Base-by-base conservation (phyloP, 2,888 invertebrate genomes). In the Cyclophora albipunctata region DNA sequence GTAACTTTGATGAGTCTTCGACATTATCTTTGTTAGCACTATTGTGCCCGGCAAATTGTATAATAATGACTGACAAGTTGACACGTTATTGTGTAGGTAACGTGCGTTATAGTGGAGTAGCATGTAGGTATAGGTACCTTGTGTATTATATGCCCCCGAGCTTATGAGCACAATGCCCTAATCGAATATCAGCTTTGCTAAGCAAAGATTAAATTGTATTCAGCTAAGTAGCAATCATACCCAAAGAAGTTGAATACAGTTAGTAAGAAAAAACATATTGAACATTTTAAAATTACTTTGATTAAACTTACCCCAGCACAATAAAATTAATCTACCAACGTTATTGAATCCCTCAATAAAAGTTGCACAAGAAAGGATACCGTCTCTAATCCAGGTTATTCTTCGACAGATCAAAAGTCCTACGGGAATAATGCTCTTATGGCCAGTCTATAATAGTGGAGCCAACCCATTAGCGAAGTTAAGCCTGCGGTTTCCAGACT, bases 391-490 rank as follows among this genome's bases (percentile, higher is more conserved):
- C 54, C 63, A 50, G 51, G 50, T 61, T 64, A 68, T 75, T 72
- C 70, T 73, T 69, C 52, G 60, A 62, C 64, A 67, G 69, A 71
- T 70, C 68, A 64, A 58, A 56, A 61, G 57, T 71, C 81, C 67
- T 78, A 35, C 4, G 64, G 62, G 78, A 71, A 57, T 69, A 71
- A 67, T 70, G 72, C 70, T 73, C 71, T 73, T 69, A 70, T 68
- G 67, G 65, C 67, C 67, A 68, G 71, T 67, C 72, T 67, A 69
- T 73, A 72, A 74, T 73, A 72, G 69, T 66, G 60, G 57, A 70
- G 66, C 55, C 71, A 67, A 71, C 66, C 80, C 78, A 84, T 84
- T 82, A 84, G 78, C 71, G 55, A 68, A 78, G 78, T 77, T 77
- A 73, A 75, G 71, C 72, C 71, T 64, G 64, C 58, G 69, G 71